These are phyloP conservation scores for Drosophila borborema DNA, from an alignment of 2,888 invertebrate species.

Conservation along the genomic window DNA sequence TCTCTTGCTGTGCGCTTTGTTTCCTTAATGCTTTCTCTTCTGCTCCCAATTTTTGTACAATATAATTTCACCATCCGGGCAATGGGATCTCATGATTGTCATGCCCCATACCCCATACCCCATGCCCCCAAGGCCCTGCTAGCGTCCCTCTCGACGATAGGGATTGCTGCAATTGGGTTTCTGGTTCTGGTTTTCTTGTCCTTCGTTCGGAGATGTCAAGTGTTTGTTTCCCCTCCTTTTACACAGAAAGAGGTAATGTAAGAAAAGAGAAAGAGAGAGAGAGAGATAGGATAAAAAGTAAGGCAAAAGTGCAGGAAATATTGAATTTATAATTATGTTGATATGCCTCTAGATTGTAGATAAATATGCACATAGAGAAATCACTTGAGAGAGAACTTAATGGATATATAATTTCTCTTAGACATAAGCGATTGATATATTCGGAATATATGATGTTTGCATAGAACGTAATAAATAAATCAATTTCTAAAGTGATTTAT, in stretches of 20 bases:
- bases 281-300: slow-evolving; percentile 25
- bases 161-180: slow-evolving; percentile 33
- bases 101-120: slow-evolving; percentile 23
- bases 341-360: slow-evolving; percentile 29
- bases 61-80: slow-evolving; percentile 73
- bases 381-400: background rate
- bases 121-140: background rate
- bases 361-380: slow-evolving; percentile 10
- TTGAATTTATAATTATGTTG: slow-evolving; percentile 69
- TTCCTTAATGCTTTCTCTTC: slow-evolving; percentile 74
- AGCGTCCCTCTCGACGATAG: slow-evolving; percentile 5
- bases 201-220: slow-evolving; percentile 59
- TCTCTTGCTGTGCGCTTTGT: slow-evolving; percentile 22
- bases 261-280: background rate
- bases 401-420: background rate
- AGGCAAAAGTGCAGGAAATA: slow-evolving; percentile 61
- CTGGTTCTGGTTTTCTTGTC: slow-evolving; percentile 44
- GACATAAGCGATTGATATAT: background rate
- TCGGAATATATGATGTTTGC: background rate
- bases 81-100: slow-evolving; percentile 52
- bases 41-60: slow-evolving; percentile 66
- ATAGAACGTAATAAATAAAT: background rate
- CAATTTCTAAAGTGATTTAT: too few relatives aligned
- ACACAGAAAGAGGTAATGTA: background rate
- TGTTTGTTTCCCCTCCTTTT: slow-evolving; percentile 62